Evolutionary conservation across 1,140 invertebrate species (phyloP), one percentile per base, ranked within the genome.

Genomic region (Delia radicum): DNA sequence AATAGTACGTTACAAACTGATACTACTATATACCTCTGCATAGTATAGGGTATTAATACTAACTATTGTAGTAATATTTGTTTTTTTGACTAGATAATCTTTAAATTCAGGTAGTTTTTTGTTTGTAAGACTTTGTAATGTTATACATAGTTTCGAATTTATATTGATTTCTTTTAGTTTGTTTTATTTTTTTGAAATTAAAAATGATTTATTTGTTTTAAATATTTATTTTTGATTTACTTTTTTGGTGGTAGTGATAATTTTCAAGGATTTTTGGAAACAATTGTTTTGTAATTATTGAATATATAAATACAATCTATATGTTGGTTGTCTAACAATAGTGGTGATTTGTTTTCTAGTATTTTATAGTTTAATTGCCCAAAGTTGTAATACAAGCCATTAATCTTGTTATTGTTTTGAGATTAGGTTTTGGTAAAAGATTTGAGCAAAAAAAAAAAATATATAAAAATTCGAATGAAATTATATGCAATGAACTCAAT

Each of bases 121-220:
- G n/a, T n/a, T n/a, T n/a, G n/a, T n/a, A n/a, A n/a, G n/a, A n/a
- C n/a, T n/a, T n/a, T n/a, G n/a, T n/a, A n/a, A n/a, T n/a, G n/a
- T n/a, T n/a, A n/a, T n/a, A n/a, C n/a, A n/a, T n/a, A n/a, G n/a
- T n/a, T n/a, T n/a, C n/a, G n/a, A n/a, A n/a, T 42, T 42, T 15
- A 42, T 42, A 42, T 42, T 42, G 37, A 42, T 42, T 42, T 33
- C 4, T 33, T 33, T 33, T 33, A 33, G 13, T 10, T 33, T 33
- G 33, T 33, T n/a, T n/a, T n/a, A n/a, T n/a, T n/a, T n/a, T n/a
- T n/a, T n/a, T n/a, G 12, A 42, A 33, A 42, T 1, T 42, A 42
- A 42, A 42, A 42, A 13, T 63, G 61, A 63, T 63, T 63, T 27
- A 63, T 63, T 63, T 63, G 61, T 27, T 63, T 63, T 27, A 63